Conservation (phyloP, 1,140 invertebrate genomes). For the Monochamus saltuarius region DNA sequence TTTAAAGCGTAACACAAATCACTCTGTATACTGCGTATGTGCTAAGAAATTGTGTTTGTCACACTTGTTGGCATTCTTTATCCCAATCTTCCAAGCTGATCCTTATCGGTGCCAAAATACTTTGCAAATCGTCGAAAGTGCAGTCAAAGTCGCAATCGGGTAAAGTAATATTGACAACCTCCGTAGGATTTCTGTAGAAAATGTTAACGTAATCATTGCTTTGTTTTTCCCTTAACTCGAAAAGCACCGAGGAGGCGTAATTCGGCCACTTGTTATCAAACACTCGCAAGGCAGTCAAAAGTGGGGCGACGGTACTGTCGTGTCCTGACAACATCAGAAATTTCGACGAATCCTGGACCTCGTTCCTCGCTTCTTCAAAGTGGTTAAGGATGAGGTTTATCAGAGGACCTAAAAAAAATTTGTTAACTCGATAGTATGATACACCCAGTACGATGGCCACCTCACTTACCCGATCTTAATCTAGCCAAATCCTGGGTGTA, state of each 20-base stretch:
- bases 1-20: too few species aligned
- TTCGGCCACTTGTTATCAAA: constrained; percentile 71
- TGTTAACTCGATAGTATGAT: constrained; percentile 43
- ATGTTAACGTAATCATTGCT: not conserved
- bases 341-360: constrained; percentile 59
- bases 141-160: not conserved
- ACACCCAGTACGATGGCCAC: constrained; percentile 48
- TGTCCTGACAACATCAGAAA: constrained; percentile 52
- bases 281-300: constrained; percentile 69
- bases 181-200: not conserved
- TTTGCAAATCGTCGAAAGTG: not conserved
- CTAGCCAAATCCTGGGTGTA: not conserved
- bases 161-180: not conserved
- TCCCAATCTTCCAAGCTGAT: not conserved
- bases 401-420: not conserved
- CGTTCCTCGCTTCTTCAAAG: not conserved
- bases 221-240: constrained; percentile 61
- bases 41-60: too few species aligned
- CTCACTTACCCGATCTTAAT: constrained; percentile 51
- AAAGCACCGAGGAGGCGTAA: constrained; percentile 67
- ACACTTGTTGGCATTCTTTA: not conserved
- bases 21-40: too few species aligned
- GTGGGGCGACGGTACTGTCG: constrained; percentile 74
- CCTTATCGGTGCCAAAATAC: not conserved
- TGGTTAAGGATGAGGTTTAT: not conserved